Conservation (phyloP, 53 echinoderm and acorn worm genomes). For the Astropecten irregularis region DNA sequence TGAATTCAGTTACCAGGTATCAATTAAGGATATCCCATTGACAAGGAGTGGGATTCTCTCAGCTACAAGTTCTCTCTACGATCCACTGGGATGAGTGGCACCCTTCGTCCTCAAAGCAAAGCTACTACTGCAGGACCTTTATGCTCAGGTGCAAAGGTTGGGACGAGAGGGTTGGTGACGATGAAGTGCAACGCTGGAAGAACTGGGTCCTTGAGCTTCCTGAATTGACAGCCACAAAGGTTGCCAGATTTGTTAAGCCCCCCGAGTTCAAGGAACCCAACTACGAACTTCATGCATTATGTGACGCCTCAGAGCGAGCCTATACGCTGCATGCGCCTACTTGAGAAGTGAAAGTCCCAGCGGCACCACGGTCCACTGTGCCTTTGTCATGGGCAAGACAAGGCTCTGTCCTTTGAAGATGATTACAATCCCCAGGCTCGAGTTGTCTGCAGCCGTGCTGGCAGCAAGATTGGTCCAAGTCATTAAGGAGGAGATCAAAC, state of each 20-base stretch:
- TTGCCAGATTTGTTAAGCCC: slow-evolving; percentile 60
- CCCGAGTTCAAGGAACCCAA: not conserved
- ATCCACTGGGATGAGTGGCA: slow-evolving; percentile 60
- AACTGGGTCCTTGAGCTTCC: slow-evolving; percentile 43
- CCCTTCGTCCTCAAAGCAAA: slow-evolving; percentile 60
- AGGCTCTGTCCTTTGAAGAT: slow-evolving; percentile 64
- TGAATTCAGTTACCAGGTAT: slow-evolving; percentile 28
- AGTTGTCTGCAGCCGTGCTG: slow-evolving; percentile 69
- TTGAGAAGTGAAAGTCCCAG: not conserved
- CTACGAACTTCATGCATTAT: slow-evolving; percentile 59
- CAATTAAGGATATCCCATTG: slow-evolving; percentile 26
- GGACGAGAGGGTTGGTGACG: slow-evolving; percentile 57
- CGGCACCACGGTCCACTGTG: not conserved
- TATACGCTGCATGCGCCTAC: slow-evolving; percentile 68
- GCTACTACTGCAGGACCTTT: slow-evolving; percentile 54
- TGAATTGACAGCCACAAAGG: slow-evolving; percentile 22
- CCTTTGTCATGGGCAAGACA: slow-evolving; percentile 64
- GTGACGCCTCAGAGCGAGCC: slow-evolving; percentile 65
- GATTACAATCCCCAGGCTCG: slow-evolving; percentile 47
- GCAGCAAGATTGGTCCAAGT: slow-evolving; percentile 35
- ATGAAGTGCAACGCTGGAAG: slow-evolving; percentile 33
- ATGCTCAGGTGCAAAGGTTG: slow-evolving; percentile 54
- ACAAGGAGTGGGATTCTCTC: slow-evolving; percentile 64
- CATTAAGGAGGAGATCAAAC: slow-evolving; percentile 36
- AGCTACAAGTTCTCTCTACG: slow-evolving; percentile 53